phyloP scores from a whole-genome alignment of 1,140 invertebrate genomes.

The Conopomorpha cramerella region DNA sequence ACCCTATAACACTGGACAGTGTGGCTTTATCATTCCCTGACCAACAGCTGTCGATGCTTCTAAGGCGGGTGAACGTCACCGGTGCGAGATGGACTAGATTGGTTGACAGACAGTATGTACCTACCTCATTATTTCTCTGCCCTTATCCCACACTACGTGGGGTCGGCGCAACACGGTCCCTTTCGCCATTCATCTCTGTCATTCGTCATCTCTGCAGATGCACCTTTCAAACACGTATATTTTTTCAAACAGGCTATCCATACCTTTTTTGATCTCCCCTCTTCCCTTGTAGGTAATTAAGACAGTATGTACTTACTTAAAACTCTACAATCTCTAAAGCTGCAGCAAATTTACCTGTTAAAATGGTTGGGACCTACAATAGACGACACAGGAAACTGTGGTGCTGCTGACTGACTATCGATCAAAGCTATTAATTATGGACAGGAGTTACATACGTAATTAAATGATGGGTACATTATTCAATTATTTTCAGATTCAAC shows the following conservation, averaged over 20 bases:
- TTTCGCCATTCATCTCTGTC: background rate
- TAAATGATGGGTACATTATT: too few species aligned
- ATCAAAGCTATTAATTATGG: too few species aligned
- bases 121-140: too few species aligned
- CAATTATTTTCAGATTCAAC: constrained; percentile 32
- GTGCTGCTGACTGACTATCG: too few species aligned
- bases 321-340: background rate
- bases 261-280: background rate
- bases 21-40: constrained; percentile 29
- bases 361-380: too few species aligned
- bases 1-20: constrained; percentile 31
- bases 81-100: constrained; percentile 40
- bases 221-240: background rate
- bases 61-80: constrained; percentile 39
- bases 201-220: background rate
- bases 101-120: constrained; percentile 27
- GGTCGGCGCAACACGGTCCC: background rate
- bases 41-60: constrained; percentile 24
- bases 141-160: too few species aligned
- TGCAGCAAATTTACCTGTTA: too few species aligned
- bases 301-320: background rate
- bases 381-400: too few species aligned
- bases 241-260: background rate
- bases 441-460: background rate
- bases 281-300: background rate